Evolutionary conservation across 1,140 invertebrate genomes (phyloP).

Genomic region (Archegozetes longisetosus): DNA sequence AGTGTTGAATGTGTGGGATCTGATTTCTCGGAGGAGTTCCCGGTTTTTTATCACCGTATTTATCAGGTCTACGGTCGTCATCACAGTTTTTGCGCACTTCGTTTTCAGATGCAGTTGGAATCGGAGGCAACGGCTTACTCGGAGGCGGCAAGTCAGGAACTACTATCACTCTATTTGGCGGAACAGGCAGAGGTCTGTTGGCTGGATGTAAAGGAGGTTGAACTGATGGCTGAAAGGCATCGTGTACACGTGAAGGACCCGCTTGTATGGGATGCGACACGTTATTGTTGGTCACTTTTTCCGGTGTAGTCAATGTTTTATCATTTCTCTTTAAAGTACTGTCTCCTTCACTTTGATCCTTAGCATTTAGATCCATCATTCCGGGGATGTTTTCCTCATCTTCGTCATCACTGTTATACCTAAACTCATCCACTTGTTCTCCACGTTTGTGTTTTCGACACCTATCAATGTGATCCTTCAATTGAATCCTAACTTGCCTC

Average conservation of each 20-base stretch:
- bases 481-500: slow-evolving; percentile 87
- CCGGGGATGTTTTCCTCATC: slow-evolving; percentile 26
- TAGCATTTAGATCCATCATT: slow-evolving; percentile 2
- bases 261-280: neutral
- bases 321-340: slow-evolving; percentile 19
- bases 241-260: slow-evolving; percentile 5
- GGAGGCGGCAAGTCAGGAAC: slow-evolving; percentile 45
- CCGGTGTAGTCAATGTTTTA: slow-evolving; percentile 6
- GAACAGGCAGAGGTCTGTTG: slow-evolving; percentile 74
- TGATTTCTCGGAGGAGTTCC: slow-evolving; percentile 34
- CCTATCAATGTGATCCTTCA: slow-evolving; percentile 99
- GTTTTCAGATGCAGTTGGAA: slow-evolving; percentile 46
- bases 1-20: slow-evolving; percentile 12
- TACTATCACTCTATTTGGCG: slow-evolving; percentile 54
- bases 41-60: slow-evolving; percentile 34
- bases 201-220: slow-evolving; percentile 42
- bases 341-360: slow-evolving; percentile 5
- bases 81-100: slow-evolving; percentile 22
- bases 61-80: slow-evolving; percentile 19
- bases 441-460: slow-evolving; percentile 28
- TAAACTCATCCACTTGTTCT: slow-evolving; percentile 23
- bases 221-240: neutral
- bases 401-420: slow-evolving; percentile 29
- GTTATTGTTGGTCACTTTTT: neutral
- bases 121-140: slow-evolving; percentile 64